These are phyloP conservation scores for Drosophila sproati DNA, from an alignment of 1,140 invertebrate genomes.

Conservation along the genomic window DNA sequence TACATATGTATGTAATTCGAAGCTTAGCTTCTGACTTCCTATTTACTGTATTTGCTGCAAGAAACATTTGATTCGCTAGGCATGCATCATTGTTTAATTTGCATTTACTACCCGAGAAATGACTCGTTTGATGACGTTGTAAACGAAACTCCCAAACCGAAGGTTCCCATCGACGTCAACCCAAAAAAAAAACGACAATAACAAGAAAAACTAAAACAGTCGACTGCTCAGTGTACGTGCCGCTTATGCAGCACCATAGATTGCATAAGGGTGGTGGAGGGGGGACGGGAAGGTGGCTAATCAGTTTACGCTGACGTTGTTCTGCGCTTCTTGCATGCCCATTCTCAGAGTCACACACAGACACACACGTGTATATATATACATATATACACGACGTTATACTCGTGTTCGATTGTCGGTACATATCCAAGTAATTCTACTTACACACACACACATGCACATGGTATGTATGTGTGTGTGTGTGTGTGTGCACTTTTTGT, in stretches of 20 bases:
- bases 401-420: conserved; percentile 72
- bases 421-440: conserved; percentile 57
- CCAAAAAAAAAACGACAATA: conserved; percentile 2
- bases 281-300: conserved; percentile 47
- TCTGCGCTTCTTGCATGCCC: conserved; percentile 57
- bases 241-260: conserved; percentile 64
- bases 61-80: conserved; percentile 11
- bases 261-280: conserved; percentile 6
- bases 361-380: neutral
- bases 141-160: conserved; percentile 64
- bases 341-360: conserved; percentile 45
- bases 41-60: conserved; percentile 43
- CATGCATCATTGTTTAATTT: conserved; percentile 43
- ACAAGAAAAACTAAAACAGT: conserved; percentile 13
- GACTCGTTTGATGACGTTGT: conserved; percentile 45
- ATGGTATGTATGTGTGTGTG: conserved; percentile 5
- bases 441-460: conserved; percentile 44
- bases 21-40: conserved; percentile 61
- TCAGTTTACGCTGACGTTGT: conserved; percentile 81
- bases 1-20: conserved; percentile 69
- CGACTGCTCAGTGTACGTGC: conserved; percentile 57
- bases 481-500: conserved; percentile 9
- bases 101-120: conserved; percentile 38
- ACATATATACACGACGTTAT: conserved; percentile 20
- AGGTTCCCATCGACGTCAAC: conserved; percentile 62